Evolutionary conservation across 30 jellyfish, hydroid and myxozoan species (phyloP), one percentile per base, ranked within the genome.

Genomic region (Aurelia aurita): DNA sequence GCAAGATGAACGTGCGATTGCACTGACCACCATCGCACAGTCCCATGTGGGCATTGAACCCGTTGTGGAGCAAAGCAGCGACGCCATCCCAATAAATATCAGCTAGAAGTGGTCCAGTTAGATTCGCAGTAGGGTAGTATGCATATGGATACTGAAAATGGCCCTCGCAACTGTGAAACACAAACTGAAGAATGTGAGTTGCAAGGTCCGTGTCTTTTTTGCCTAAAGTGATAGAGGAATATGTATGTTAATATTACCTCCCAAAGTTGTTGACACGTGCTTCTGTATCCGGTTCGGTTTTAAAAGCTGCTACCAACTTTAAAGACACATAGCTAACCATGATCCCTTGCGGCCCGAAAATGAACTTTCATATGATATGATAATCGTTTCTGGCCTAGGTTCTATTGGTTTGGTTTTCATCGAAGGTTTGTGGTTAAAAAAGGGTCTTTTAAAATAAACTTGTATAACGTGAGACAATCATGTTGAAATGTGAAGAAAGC

Each of bases 151-250:
- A 63, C 44, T 63, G 75, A 43, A 63, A 63, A 21, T 20, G 29
- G 10, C 75, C 75, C 32, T 63, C 75, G 34, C 75, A 63, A 43
- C 75, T 63, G 75, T 63, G 35, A 27, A 63, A 63, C 32, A 27
- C 35, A 43, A 63, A 63, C 45, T 63, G 75, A n/a, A 63, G 75
- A 16, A 63, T 39, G 75, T 63, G 75, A 20, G 44, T 63, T n/a
- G 75, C 75, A 31, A 63, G 10, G 22, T 63, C 75, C 5, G 34
- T 63, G 22, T 63, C 75, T 19, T 63, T 8, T n/a, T 63, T 63
- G 47, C 75, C 75, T 63, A 43, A 8, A 27, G 20, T 3, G n/a
- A 63, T 59, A 19, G 34, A 63, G 34, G 29, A 51, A 63, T 63
- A 35, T 5, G 11, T 63, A 35, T 5, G 11, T 35, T 35, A 35